phyloP scores from a whole-genome alignment of 1,140 invertebrate species.

The Pseudomyrmex cubaensis region DNA sequence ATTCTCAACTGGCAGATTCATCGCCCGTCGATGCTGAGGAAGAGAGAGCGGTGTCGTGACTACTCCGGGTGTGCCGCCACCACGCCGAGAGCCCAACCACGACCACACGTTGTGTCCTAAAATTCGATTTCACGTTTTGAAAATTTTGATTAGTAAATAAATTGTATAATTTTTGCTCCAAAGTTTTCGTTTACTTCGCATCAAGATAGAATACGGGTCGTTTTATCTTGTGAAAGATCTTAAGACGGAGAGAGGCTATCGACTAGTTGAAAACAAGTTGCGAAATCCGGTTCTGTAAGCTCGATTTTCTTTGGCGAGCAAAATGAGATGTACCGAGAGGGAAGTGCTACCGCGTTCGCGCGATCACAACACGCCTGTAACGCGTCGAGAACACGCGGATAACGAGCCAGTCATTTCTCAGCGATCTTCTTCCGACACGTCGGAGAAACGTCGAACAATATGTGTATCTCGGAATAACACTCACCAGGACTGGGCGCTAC shows the following conservation, averaged over 20 bases:
- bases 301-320: constrained; percentile 21
- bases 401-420: constrained; percentile 52
- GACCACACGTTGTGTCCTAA: constrained; percentile 87
- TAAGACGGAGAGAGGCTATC: background rate
- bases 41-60: constrained; percentile 83
- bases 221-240: constrained; percentile 20
- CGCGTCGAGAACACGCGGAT: constrained; percentile 33
- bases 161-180: no score
- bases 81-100: constrained; percentile 87
- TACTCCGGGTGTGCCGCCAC: constrained; percentile 82
- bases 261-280: constrained; percentile 32
- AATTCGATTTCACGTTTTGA: constrained; percentile 53
- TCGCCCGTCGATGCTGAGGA: constrained; percentile 82
- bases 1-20: constrained; percentile 87
- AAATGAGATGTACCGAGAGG: constrained; percentile 42
- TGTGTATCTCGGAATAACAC: constrained; percentile 64
- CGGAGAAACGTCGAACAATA: constrained; percentile 37
- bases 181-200: background rate
- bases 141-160: background rate
- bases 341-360: constrained; percentile 38
- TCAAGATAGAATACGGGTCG: background rate
- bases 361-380: constrained; percentile 41
- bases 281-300: constrained; percentile 43
- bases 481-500: constrained; percentile 83
- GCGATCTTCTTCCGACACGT: background rate